Base-by-base conservation (phyloP, 2,113 vertebrate genomes). In the Choloepus hoffmanni region DNA sequence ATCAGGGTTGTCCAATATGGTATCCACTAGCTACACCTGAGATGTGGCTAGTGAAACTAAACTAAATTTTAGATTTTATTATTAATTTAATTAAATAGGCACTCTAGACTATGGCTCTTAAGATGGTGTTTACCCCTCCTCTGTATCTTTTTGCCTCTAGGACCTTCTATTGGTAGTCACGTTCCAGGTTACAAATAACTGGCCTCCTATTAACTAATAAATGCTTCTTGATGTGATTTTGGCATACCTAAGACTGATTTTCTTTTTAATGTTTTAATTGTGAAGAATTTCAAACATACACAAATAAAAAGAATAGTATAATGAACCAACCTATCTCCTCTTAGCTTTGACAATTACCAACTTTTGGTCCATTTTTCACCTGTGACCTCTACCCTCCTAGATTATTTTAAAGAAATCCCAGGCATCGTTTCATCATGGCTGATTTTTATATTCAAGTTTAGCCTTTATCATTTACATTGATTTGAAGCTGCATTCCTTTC, bases 401-500 rank as follows among this genome's bases (percentile, higher is more conserved):
- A 45, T 72, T 55, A 18, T 89, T 76, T 78, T 85, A 16, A 77
- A n/a, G 18, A 65, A 30, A 65, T 55, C 43, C 24, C 9, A 28
- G 13, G 18, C 23, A 58, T 77, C 19, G 19, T 76, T 86, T 95
- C 53, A 85, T 53, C 77, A 58, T 89, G 68, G 21, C 48, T 83
- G n/a, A 67, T 21, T 83, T 84, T 84, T 67, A 58, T 62, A 90
- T 18, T 40, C 16, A 70, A 40, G 28, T 74, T 89, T 62, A n/a
- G 24, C n/a, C 90, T 68, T 76, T 86, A 43, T 76, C 7, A 67
- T 74, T 90, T 30, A 82, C 6, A 12, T 87, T 87, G n/a, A 62
- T 83, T 94, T 87, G 33, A 91, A 26, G n/a, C 23, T 70, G 23
- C 15, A 33, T 62, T 96, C 43, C 36, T 86, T 72, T 92, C 55